Evolutionary conservation across 2,888 invertebrate genomes (phyloP), one percentile per base, ranked within the genome.

Genomic region (Hyles lineata): DNA sequence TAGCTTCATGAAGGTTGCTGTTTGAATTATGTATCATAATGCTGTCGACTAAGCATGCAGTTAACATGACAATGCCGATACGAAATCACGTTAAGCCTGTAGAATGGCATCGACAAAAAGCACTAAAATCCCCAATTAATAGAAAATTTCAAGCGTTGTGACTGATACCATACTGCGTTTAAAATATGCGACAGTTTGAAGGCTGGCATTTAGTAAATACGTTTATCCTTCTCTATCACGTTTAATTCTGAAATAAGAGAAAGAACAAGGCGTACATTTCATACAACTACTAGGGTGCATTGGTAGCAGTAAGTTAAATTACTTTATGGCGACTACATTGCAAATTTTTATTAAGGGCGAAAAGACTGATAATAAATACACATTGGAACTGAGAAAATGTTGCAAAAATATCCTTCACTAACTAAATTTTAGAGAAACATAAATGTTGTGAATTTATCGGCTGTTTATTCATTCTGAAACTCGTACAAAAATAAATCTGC

Each of bases 51-150:
- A 85, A 85, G 84, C 80, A 77, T 73, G 75, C 81, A 82, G 32
- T 59, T 79, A 80, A 83, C 78, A 86, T 80, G 86, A 87, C 86
- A 88, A 86, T 85, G 83, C 80, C 79, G 82, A 85, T 85, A 87
- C 80, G 79, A 88, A 87, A 86, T 82, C 83, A 85, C 85, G 84
- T 87, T 86, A 84, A 85, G 82, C 83, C 76, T 75, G 78, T 84
- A 83, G 82, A 87, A 87, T 83, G 78, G 82, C 83, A 87, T 87
- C 84, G 85, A 85, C 85, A 87, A 89, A 86, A 86, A 83, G 82
- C 82, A 88, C 86, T 93, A 91, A 92, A 92, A 86, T 87, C 73
- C 82, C 73, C 88, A 91, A 91, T 92, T 91, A 92, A 92, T 92
- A 91, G 90, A 89, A 84, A 88, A 90, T 87, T 88, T 91, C 92